Conservation (phyloP, 2,113 vertebrate species). For the Brachyhypopomus gauderio region DNA sequence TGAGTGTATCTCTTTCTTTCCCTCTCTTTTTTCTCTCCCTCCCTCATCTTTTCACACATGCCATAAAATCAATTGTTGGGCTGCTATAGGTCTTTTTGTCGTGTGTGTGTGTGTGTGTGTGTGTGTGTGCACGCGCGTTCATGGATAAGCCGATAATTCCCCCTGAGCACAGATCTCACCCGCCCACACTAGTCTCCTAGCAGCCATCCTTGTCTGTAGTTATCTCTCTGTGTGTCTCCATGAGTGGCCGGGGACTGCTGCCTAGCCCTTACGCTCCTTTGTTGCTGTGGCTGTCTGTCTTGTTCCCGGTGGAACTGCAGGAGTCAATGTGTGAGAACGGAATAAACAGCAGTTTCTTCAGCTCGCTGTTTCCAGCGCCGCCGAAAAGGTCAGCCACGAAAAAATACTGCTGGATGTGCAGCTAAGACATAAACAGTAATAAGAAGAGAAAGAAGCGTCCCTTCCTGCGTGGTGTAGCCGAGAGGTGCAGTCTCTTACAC, state of each 20-base stretch:
- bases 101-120: conserved; percentile 13
- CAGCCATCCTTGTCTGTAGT: conserved; percentile 52
- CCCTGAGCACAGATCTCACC: conserved; percentile 47
- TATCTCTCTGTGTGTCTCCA: conserved; percentile 45
- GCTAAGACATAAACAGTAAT: conserved; percentile 8
- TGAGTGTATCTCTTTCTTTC: background rate
- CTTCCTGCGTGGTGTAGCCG: background rate
- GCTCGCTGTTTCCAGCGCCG: background rate
- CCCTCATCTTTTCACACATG: background rate
- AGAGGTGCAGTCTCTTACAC: background rate
- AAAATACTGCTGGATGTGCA: conserved; percentile 3
- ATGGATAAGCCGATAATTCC: conserved; percentile 48
- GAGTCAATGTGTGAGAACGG: conserved; percentile 21
- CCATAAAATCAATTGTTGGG: conserved; percentile 35
- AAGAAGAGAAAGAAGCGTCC: background rate
- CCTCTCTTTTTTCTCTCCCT: background rate
- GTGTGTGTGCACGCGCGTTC: background rate
- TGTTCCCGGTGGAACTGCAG: conserved; percentile 28
- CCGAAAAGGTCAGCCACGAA: conserved; percentile 7
- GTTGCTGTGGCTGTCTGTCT: conserved; percentile 42
- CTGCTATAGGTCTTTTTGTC: conserved; percentile 11
- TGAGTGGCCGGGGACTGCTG: conserved; percentile 38
- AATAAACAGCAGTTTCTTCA: conserved; percentile 26
- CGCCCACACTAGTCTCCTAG: conserved; percentile 50
- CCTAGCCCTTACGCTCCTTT: conserved; percentile 45